These are phyloP conservation scores for Hemiprocne comata DNA, from an alignment of 2,113 vertebrate species.

Conservation along the genomic window DNA sequence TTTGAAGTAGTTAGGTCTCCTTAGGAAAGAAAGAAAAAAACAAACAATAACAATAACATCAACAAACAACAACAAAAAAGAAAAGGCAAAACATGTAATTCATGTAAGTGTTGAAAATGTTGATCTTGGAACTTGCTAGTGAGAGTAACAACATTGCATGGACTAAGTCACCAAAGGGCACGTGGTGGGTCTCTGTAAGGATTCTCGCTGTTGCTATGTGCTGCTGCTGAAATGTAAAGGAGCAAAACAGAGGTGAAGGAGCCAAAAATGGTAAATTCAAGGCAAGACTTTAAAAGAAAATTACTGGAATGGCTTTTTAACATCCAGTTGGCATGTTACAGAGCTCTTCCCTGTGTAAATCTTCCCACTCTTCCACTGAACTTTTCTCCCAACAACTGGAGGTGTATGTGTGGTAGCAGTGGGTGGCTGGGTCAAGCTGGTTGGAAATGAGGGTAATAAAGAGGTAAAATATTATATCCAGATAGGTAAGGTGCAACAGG, in stretches of 20 bases:
- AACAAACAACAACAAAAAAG: not conserved
- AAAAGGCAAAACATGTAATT: not conserved
- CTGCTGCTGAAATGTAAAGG: not conserved
- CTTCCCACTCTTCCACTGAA: not conserved
- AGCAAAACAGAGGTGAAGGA: not conserved
- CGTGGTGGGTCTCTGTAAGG: fast-evolving
- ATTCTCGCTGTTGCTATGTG: not conserved
- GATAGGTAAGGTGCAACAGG: not conserved
- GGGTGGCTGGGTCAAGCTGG: not conserved
- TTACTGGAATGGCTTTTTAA: not conserved
- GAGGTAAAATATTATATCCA: not conserved
- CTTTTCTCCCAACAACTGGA: not conserved
- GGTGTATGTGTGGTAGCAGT: not conserved
- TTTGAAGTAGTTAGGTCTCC: not conserved
- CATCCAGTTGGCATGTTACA: not conserved
- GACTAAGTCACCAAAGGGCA: not conserved
- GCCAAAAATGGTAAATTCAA: not conserved
- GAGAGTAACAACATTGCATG: not conserved
- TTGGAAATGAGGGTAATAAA: not conserved
- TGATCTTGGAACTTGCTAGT: not conserved
- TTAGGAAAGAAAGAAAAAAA: not conserved
- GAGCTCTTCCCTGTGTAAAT: not conserved
- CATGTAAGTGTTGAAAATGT: not conserved
- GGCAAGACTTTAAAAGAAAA: not conserved
- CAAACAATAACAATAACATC: no score